Evolutionary conservation across 35 echinoderm and acorn worm species (phyloP), one percentile per base, ranked within the genome.

Genomic region (Heliocidaris tuberculata): DNA sequence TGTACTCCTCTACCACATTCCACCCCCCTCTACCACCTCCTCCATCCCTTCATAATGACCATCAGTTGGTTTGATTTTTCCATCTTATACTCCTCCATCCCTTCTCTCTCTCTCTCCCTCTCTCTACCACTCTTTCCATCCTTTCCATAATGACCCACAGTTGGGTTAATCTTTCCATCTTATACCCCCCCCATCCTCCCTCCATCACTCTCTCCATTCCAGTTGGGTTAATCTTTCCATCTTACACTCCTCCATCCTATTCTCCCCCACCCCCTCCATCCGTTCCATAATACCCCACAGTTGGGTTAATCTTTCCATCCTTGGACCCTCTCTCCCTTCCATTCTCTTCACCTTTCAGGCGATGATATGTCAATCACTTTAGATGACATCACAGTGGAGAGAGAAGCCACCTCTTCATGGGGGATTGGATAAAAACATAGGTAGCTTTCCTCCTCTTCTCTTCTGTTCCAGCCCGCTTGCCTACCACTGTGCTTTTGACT

Each of bases 311-410:
- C 85, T 86, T n/a, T 85, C 15, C 85, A 86, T 29, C 27, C n/a
- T 86, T 86, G 27, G 31, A 32, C 6, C 12, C 31, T 89, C 87
- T 48, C 87, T 89, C 47, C 29, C 2, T n/a, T n/a, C 65, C 65
- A n/a, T 85, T 19, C 15, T n/a, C n/a, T 42, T 48, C 87, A 89
- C 87, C 47, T 32, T 32, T 30, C 31, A 89, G 87, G 50, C 50
- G 91, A 30, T 93, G 31, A 93, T 59, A 30, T 93, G 91, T 93
- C 91, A 93, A 93, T 93, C 91, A 93, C 91, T 59, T 30, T 59
- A 30, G 29, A 59, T 93, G 91, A 93, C 91, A 93, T 48, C 50
- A 59, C 65, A 78, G 65, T 24, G 6, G 65, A 78, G 65, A 78
- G 65, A 78, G 65, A 78, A 78, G 65, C 65, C 24, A 71, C 61